Evolutionary conservation across 1,140 invertebrate species (phyloP), one percentile per base, ranked within the genome.

Genomic region (Epicauta chinensis): DNA sequence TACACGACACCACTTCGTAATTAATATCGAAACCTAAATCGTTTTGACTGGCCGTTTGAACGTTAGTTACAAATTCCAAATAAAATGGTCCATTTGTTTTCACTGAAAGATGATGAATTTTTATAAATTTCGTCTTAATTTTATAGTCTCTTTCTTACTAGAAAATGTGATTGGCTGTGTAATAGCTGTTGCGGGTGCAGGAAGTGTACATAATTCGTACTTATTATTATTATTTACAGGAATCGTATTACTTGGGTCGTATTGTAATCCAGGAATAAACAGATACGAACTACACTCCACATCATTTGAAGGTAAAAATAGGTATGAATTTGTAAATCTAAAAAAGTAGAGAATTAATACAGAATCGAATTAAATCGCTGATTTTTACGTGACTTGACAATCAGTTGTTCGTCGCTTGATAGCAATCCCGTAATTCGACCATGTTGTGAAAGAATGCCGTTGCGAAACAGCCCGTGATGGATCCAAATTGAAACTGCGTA

Each of bases 401-500:
- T 72, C 70, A 43, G 71, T 71, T 3, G 64, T 48, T 0, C 35
- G 56, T 51, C 67, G 59, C 63, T 60, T 64, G 49, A 76, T 74
- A 41, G 70, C 76, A n/a, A 76, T 72, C 2, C 67, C 73, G 44
- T 77, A 76, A 52, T 67, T 55, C 76, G 6, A 70, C 63, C 49
- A 76, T 47, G 49, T 73, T 4, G 64, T 23, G 7, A 7, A 3
- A 3, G 23, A 23, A 0, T 2, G 23, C 7, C 2, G 4, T 23
- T 23, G 23, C 4, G 4, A 5, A 7, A 23, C 23, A 3, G 23
- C 4, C 23, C 23, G 66, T 31, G 71, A 69, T 62, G 75, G 0
- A 71, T 1, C 64, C 60, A 62, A 77, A 63, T 82, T 82, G 60
- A 84, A 83, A 7, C 76, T 81, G 55, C 78, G 74, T 51, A 83